Conservation (phyloP, 2,888 invertebrate species). For the Netelia inedita region DNA sequence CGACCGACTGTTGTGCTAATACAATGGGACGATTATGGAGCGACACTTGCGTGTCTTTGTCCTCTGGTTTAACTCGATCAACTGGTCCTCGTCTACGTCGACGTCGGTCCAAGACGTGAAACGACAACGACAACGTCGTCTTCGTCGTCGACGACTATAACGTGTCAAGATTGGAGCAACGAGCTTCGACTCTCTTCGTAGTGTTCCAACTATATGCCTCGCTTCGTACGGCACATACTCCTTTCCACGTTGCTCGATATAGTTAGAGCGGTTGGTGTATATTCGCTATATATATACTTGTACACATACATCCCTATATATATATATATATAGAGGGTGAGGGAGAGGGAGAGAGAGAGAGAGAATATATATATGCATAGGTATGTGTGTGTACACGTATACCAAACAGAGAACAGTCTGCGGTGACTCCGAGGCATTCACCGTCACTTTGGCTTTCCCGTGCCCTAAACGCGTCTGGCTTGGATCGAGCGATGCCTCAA, state of each 20-base stretch:
- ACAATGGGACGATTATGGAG: constrained; percentile 75
- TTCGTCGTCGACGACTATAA: constrained; percentile 49
- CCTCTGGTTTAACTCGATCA: constrained; percentile 76
- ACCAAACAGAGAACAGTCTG: constrained; percentile 5
- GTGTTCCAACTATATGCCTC: neutral
- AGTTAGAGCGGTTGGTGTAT: constrained; percentile 6
- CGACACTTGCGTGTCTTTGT: constrained; percentile 73
- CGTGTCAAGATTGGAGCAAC: constrained; percentile 64
- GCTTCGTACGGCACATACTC: neutral
- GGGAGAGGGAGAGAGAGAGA: no score
- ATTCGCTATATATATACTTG: neutral
- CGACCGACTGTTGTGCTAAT: constrained; percentile 73
- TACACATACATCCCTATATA: no score
- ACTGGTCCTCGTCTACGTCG: constrained; percentile 55
- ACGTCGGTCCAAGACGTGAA: constrained; percentile 7
- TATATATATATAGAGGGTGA: neutral
- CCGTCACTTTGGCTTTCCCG: constrained; percentile 50
- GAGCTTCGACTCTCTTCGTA: constrained; percentile 18
- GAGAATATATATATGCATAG: neutral
- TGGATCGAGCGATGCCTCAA: constrained; percentile 68
- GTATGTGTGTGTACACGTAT: neutral
- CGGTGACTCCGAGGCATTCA: constrained; percentile 24
- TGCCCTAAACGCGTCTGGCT: constrained; percentile 49
- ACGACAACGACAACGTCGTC: constrained; percentile 16
- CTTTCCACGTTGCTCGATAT: constrained; percentile 13